These are phyloP conservation scores for Neogobius melanostomus DNA, from an alignment of 2,113 vertebrate species.

Conservation along the genomic window DNA sequence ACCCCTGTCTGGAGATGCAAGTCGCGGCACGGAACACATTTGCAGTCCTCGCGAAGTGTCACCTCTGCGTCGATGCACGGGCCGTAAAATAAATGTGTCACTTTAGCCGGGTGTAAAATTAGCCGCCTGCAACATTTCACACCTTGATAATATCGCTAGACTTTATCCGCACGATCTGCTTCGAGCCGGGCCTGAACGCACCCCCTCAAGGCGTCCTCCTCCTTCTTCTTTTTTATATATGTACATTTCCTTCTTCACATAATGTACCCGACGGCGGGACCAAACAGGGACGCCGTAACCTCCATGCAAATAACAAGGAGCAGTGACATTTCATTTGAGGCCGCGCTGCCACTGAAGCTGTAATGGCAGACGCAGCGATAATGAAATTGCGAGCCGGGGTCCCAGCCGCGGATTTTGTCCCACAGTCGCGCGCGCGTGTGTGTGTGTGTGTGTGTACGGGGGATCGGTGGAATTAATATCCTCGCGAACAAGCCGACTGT, in stretches of 20 bases:
- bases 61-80: background rate
- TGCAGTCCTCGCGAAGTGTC: constrained; percentile 21
- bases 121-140: constrained; percentile 38
- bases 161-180: constrained; percentile 17
- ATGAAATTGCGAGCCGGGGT: constrained; percentile 42
- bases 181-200: background rate
- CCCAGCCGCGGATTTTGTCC: background rate
- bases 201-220: background rate
- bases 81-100: constrained; percentile 35
- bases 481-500: background rate
- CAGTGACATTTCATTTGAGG: constrained; percentile 55
- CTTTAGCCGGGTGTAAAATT: constrained; percentile 28
- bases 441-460: background rate
- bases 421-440: background rate
- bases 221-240: background rate
- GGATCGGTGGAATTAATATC: constrained; percentile 1
- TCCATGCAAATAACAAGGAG: constrained; percentile 40
- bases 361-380: constrained; percentile 51
- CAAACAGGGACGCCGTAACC: constrained; percentile 19
- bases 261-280: constrained; percentile 9
- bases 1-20: constrained; percentile 12
- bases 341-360: constrained; percentile 23
- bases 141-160: constrained; percentile 24
- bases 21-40: constrained; percentile 26
- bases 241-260: background rate